Evolutionary conservation across 1,140 invertebrate genomes (phyloP).

Genomic region (Berghia stephanieae): DNA sequence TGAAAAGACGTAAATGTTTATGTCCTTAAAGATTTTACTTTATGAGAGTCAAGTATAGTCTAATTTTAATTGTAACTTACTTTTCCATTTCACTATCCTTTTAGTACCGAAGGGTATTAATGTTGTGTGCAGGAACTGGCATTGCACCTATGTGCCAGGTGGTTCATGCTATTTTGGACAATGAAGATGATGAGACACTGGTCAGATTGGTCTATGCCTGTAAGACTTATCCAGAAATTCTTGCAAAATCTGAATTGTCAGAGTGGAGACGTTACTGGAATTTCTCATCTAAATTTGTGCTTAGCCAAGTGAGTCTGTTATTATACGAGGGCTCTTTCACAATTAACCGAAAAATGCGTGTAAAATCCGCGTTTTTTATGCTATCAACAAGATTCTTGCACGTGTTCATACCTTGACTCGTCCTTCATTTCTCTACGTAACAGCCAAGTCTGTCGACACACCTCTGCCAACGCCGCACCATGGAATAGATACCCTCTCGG

Average conservation of each 20-base stretch:
- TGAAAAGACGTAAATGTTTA: too few species aligned
- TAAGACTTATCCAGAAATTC: conserved; percentile 68
- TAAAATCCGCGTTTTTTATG: too few species aligned
- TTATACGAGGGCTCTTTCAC: too few species aligned
- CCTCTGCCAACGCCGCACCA: too few species aligned
- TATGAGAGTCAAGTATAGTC: neutral
- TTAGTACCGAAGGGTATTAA: conserved; percentile 65
- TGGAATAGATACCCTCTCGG: too few species aligned
- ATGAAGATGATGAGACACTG: conserved; percentile 74
- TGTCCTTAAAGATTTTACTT: neutral
- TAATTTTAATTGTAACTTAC: neutral
- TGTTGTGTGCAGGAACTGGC: conserved; percentile 77
- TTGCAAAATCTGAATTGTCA: conserved; percentile 72
- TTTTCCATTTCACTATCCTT: conserved; percentile 23
- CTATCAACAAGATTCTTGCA: too few species aligned
- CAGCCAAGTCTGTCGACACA: too few species aligned
- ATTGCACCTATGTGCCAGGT: conserved; percentile 75
- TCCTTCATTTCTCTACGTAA: too few species aligned
- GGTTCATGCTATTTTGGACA: conserved; percentile 71
- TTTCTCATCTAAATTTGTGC: conserved; percentile 73
- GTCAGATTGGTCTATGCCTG: conserved; percentile 73
- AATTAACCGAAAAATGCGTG: too few species aligned
- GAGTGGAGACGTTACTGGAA: conserved; percentile 74
- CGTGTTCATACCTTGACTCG: too few species aligned
- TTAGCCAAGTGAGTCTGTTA: conserved; percentile 63